A percentile compares a stretch with the other conserved stretches of the same genome.
phyloP scores from a whole-genome alignment of 2,888 invertebrate genomes.

The Patella pellucida region DNA sequence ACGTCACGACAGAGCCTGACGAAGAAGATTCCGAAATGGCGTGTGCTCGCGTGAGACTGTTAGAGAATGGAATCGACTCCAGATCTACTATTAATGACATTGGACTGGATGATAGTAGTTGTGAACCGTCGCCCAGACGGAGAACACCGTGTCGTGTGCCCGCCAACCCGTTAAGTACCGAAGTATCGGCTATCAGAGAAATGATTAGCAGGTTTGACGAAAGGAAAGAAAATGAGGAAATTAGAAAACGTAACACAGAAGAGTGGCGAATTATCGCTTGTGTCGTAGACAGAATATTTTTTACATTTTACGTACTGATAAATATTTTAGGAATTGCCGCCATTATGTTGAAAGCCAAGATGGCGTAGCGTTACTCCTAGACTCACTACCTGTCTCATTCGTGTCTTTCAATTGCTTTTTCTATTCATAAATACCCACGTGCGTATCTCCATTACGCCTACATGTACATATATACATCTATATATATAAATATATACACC shows the following conservation, averaged over 20 bases:
- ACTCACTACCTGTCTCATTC: constrained; percentile 9
- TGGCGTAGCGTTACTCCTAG: background rate
- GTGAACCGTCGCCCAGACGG: constrained; percentile 23
- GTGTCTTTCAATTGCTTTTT: background rate
- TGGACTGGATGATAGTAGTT: constrained; percentile 18
- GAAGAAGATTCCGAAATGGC: constrained; percentile 46
- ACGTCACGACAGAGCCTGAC: constrained; percentile 32
- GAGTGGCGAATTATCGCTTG: constrained; percentile 67
- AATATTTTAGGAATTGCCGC: constrained; percentile 56
- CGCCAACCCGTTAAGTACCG: constrained; percentile 16
- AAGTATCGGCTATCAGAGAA: constrained; percentile 14
- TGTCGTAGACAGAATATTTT: constrained; percentile 64
- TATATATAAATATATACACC: background rate
- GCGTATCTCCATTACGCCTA: background rate
- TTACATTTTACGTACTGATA: constrained; percentile 58
- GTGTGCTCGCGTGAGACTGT: constrained; percentile 48
- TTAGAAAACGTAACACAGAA: constrained; percentile 50
- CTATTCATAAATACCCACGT: background rate
- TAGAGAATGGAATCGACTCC: constrained; percentile 42
- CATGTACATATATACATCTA: constrained; percentile 8
- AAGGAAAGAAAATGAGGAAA: constrained; percentile 52
- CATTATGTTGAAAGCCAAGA: constrained; percentile 47
- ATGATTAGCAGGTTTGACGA: constrained; percentile 33
- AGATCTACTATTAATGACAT: constrained; percentile 17
- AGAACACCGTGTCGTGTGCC: constrained; percentile 24